Base-by-base conservation (phyloP, 2,797 vertebrate species). In the Gymnothorax javanicus region DNA sequence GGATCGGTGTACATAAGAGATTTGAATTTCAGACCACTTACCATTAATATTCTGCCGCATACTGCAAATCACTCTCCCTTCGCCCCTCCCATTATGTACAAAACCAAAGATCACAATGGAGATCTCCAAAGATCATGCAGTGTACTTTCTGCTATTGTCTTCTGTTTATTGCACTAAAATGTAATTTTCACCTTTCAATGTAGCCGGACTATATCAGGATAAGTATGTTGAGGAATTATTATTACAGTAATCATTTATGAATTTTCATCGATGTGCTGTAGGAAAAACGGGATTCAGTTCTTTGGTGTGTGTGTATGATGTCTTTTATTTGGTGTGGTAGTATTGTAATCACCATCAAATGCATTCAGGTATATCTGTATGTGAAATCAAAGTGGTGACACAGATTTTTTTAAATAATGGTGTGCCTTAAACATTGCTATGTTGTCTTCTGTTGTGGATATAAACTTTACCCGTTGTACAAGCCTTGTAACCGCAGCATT, bases 351-450 rank as follows among this genome's bases (percentile, higher is more conserved):
- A 33, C 54, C 9, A 56, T 3, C 50, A n/a, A 52, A 56, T 81
- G 20, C 50, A 23, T 81, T 54, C 25, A 50, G 27, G 73, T 77
- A 77, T 81, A 56, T 81, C 20, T 81, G 7, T 56, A 2, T 54
- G 52, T 81, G 50, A n/a, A 83, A 54, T 13, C 43, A n/a, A 71
- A 43, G 52, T 58, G 83, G 54, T 33, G 79, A 82, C 54, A 60
- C 23, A 84, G 81, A 20, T 50, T 50, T 84, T 84, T 54, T 84
- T 50, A 52, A 54, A 43, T 43, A 60, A 9, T 13, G 85, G 69
- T 86, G 87, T 88, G 87, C 87, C 87, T 88, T 88, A 86, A 69
- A 75, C 58, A 75, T 33, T 58, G 60, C 67, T 82, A 17, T 64
- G 20, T 62, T 75, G 33, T 86, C 56, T 25, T 50, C 33, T 58